Evolutionary conservation across 2,113 vertebrate species (phyloP).

Genomic region (Oostethus manadensis): DNA sequence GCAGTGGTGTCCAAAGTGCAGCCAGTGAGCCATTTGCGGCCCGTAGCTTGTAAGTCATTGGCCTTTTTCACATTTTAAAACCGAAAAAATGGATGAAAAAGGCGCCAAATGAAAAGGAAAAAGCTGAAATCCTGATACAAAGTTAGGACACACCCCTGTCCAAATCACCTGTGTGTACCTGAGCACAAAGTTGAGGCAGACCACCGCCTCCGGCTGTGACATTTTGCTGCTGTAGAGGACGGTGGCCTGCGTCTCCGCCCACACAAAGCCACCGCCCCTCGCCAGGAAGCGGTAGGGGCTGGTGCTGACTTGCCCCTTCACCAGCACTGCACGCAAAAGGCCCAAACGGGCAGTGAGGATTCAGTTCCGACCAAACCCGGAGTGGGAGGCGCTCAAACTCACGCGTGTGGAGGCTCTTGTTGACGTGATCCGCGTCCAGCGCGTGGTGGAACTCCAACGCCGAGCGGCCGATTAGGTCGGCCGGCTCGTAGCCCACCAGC

Average conservation of each 20-base stretch:
- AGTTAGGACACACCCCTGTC: too few relatives aligned
- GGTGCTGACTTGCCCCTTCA: conserved; percentile 94
- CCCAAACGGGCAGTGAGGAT: not conserved
- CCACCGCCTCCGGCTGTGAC: conserved; percentile 94
- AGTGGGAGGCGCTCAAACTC: conserved; percentile 52
- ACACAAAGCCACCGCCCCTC: conserved; percentile 92
- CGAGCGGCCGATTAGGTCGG: conserved; percentile 89
- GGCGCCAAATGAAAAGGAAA: too few relatives aligned
- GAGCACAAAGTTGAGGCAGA: conserved; percentile 96
- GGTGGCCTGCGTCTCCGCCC: conserved; percentile 97
- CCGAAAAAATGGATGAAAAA: too few relatives aligned
- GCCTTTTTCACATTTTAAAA: too few relatives aligned
- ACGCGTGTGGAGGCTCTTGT: conserved; percentile 94
- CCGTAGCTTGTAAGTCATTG: too few relatives aligned
- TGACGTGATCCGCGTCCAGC: conserved; percentile 93
- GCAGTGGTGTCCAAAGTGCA: too few relatives aligned
- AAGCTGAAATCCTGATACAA: too few relatives aligned
- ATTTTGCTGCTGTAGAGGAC: conserved; percentile 98
- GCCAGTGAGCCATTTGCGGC: too few relatives aligned
- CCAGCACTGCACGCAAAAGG: conserved; percentile 80
- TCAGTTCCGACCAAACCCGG: not conserved
- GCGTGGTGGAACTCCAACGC: conserved; percentile 97
- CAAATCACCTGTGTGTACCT: conserved; percentile 84
- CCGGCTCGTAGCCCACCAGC: conserved; percentile 93
- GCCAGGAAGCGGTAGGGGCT: conserved; percentile 97